Evolutionary conservation across 2,797 vertebrate genomes (phyloP), one percentile per base, ranked within the genome.

Genomic region (Lepus townsendii): DNA sequence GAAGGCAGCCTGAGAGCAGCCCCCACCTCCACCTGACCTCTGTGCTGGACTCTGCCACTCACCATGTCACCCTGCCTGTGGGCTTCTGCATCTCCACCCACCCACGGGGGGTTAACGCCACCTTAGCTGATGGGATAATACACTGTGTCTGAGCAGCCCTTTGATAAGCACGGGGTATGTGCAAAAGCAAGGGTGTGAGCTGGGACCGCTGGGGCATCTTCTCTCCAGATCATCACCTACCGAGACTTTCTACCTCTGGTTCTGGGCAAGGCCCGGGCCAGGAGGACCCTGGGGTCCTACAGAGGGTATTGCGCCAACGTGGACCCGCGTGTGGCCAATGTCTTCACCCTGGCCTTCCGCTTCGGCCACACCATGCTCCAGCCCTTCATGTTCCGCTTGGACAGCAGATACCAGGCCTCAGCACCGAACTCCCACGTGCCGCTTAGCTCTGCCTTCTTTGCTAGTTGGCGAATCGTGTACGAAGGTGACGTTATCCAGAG

Each of bases 311-410:
- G 97, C 73, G 68, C 98, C 22, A 96, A 96, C 0, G 97, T 99
- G 14, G 98, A 99, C 96, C 98, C 99, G 32, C 98, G 97, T 11
- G 98, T 99, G 69, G 3, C 99, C 47, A 99, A 99, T 0, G 98
- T 99, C 20, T 99, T 99, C 93, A 98, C 99, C 9, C 97, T 99
- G 22, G 99, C 99, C 42, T 99, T 98, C 97, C 98, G 99, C 38
- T 99, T 99, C 2, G 99, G 98, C 83, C 99, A 99, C 89, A 96
- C 98, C 71, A 97, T 98, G 85, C 96, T 99, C 76, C 99, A 99
- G 95, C 99, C 99, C 6, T n/a, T 98, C 50, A 88, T 99, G 93
- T 89, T 95, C 91, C 98, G 98, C 30, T 94, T 99, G 95, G 97
- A 98, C 88, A 84, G 75, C 47, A 97, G 97, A 66, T 99, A 98